Percentiles rank a stretch among this genome's conserved stretches.
These are phyloP conservation scores for Panthera uncia DNA, from an alignment of 2,113 vertebrate species.

Conservation along the genomic window DNA sequence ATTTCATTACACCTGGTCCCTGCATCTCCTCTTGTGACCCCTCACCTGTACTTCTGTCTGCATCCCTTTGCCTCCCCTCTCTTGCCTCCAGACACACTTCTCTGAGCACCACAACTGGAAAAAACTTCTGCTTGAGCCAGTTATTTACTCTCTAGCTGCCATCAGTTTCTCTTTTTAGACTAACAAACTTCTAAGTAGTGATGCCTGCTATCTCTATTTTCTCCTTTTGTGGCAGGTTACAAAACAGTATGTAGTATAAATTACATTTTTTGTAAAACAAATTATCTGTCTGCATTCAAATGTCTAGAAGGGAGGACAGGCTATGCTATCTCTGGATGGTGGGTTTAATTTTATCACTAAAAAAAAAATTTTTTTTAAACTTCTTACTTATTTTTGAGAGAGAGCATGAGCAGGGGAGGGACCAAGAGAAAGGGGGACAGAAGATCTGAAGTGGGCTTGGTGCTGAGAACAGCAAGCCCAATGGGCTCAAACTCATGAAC, in stretches of 20 bases:
- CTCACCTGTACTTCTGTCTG: background rate
- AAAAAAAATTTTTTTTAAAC: too few species aligned
- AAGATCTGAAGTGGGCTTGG: too few species aligned
- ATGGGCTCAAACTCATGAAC: too few species aligned
- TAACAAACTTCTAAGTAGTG: conserved; percentile 5
- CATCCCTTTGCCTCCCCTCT: background rate
- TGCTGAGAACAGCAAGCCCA: too few species aligned
- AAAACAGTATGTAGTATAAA: background rate
- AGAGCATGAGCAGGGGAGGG: too few species aligned
- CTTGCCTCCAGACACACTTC: background rate
- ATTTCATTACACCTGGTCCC: conserved; percentile 65
- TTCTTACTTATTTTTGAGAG: too few species aligned
- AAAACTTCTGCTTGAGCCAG: background rate
- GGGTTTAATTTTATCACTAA: background rate
- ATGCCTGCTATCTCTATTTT: background rate
- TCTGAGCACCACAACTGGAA: background rate
- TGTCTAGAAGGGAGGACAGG: background rate
- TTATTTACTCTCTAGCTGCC: background rate
- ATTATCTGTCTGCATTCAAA: background rate
- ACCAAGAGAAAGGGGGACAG: too few species aligned
- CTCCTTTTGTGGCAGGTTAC: conserved; percentile 17
- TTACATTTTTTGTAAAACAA: conserved; percentile 19
- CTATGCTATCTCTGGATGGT: conserved; percentile 11
- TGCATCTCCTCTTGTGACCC: background rate
- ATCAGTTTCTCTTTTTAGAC: conserved; percentile 31